phyloP scores from a whole-genome alignment of 2,113 vertebrate species.

The Aegithalos caudatus region DNA sequence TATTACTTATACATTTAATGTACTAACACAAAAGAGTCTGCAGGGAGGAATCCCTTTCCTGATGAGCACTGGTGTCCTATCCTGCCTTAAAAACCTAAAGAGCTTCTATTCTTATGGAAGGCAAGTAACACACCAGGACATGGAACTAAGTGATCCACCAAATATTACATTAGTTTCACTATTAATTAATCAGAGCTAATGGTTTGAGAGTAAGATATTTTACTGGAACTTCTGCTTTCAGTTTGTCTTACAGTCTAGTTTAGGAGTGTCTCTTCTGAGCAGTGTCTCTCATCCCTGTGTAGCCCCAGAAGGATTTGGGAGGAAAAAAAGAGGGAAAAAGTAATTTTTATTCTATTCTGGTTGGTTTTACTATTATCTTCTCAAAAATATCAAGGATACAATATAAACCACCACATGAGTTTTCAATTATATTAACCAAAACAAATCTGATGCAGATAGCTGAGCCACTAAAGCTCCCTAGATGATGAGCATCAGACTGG shows the following conservation, averaged over 20 bases:
- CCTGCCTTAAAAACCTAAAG: neutral
- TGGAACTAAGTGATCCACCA: neutral
- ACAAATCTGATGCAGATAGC: neutral
- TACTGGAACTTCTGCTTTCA: neutral
- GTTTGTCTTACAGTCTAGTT: neutral
- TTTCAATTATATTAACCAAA: neutral
- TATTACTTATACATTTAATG: neutral
- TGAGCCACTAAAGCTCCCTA: neutral
- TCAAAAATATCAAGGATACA: neutral
- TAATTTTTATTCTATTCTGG: neutral
- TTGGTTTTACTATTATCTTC: neutral
- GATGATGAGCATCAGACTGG: neutral
- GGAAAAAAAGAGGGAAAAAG: fast-evolving
- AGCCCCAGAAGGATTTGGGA: neutral
- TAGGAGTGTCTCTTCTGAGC: neutral
- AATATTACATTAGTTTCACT: neutral
- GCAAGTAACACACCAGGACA: neutral
- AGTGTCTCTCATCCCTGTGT: neutral
- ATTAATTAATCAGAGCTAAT: neutral
- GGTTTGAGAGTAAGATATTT: neutral
- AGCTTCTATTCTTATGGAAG: neutral
- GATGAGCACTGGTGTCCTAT: neutral
- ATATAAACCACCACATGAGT: neutral
- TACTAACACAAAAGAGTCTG: neutral
- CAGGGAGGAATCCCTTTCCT: neutral